A percentile compares a stretch with the other conserved stretches of the same genome.
Evolutionary conservation across 2,797 vertebrate species (phyloP).

Genomic region (Mormyrus hasselquistii): DNA sequence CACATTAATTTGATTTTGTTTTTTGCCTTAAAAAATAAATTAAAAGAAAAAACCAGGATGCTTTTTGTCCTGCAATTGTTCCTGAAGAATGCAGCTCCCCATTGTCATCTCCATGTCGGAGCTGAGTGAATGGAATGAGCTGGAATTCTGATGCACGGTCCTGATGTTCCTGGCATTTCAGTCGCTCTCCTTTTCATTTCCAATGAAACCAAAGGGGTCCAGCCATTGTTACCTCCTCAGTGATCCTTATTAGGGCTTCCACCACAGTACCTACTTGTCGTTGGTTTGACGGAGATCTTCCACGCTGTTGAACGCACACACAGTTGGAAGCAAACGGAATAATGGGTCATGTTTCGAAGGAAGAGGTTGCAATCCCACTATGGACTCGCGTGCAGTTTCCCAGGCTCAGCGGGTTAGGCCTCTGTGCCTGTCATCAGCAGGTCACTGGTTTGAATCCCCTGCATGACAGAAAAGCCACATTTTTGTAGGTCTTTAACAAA

Average conservation of each 20-base stretch:
- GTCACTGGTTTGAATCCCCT: not conserved
- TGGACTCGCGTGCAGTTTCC: not conserved
- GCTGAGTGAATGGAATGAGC: not conserved
- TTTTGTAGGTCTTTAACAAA: not conserved
- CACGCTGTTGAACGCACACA: not conserved
- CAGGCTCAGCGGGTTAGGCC: not conserved
- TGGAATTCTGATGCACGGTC: not conserved
- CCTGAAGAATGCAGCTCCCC: not conserved
- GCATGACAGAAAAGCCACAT: not conserved
- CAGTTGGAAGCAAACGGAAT: not conserved
- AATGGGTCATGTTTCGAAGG: not conserved
- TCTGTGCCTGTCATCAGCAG: not conserved
- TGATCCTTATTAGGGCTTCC: not conserved
- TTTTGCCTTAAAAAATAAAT: not conserved
- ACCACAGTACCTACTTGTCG: not conserved
- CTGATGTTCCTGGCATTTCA: not conserved
- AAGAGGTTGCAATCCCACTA: not conserved
- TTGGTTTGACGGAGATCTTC: not conserved
- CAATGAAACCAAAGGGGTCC: not conserved
- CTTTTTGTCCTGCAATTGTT: slow-evolving; percentile 2
- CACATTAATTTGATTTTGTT: slow-evolving; percentile 26
- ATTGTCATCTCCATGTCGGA: not conserved
- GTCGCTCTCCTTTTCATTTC: not conserved
- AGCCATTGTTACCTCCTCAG: not conserved
- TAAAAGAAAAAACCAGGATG: not conserved